Conservation (phyloP, 2,797 vertebrate species). For the Lagorchestes hirsutus region DNA sequence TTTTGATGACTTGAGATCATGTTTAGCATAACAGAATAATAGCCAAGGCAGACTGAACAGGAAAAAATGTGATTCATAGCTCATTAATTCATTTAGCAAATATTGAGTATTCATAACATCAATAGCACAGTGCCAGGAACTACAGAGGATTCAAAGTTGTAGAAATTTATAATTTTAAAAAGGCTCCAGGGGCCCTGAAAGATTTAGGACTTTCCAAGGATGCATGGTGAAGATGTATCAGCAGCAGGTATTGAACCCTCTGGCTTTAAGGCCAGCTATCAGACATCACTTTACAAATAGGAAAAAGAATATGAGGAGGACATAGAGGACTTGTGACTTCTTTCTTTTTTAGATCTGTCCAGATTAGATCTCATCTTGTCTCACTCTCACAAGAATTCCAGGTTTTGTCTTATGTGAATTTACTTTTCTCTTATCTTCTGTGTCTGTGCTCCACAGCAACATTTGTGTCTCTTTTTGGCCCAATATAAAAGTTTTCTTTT, state of each 20-base stretch:
- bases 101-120: not conserved
- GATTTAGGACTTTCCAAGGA: not conserved
- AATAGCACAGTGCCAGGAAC: not conserved
- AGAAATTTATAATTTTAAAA: too few species aligned
- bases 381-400: not conserved
- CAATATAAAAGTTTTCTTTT: not conserved
- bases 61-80: not conserved
- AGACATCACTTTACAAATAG: not conserved
- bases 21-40: not conserved
- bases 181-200: not conserved
- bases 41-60: not conserved
- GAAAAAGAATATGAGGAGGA: not conserved
- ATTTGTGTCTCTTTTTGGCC: not conserved
- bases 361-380: too few species aligned
- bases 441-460: not conserved
- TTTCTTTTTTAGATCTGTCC: too few species aligned
- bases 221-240: too few species aligned
- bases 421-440: too few species aligned
- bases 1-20: not conserved
- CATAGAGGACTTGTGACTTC: not conserved
- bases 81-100: not conserved
- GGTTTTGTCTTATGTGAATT: not conserved
- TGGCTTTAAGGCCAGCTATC: not conserved
- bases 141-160: not conserved
- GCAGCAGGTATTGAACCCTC: not conserved